Evolutionary conservation across 2,113 vertebrate genomes (phyloP), one percentile per base, ranked within the genome.

Genomic region (Piaya cayana): DNA sequence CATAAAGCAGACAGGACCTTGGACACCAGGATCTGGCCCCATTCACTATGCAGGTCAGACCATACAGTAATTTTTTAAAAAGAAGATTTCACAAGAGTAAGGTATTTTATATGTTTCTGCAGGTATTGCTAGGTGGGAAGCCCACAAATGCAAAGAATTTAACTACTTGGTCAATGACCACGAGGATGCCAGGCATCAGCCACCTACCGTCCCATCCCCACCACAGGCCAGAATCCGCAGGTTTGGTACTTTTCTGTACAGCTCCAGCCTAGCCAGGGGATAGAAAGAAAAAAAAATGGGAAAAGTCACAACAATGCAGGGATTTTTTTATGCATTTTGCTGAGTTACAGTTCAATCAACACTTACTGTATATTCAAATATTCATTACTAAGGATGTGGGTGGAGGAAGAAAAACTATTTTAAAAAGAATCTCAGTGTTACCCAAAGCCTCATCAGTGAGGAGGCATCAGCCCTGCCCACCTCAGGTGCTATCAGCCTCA

Each of bases 181-280:
- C 1, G 0, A n/a, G n/a, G 36, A 27, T 80, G 36, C 55, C 59
- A 55, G 26, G 29, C 4, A 0, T 10, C 1, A 0, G 36, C 5
- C 71, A 97, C 98, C 83, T 98, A 98, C 98, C 96, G 98, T 98
- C 96, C 98, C 98, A n/a, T 98, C 98, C 29, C 98, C 98, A 1
- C 98, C 98, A 3, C 98, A 98, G 63, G 98, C 98, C 89, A 98
- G 96, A 90, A 98, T 98, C 82, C 98, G 96, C 80, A 98, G 97
- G 92, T 98, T 98, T 88, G 98, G 98, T 85, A 98, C 98, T 93
- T 98, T 98, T 92, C 98, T 98, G 79, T 98, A 98, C 64, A 98
- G 69, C 69, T 98, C 98, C 88, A 98, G 97, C 91, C 98, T 98
- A 93, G 37, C 1, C 79, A 49, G 23, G 30, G 21, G 11, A 90